Base-by-base conservation (phyloP, 2,888 invertebrate species). In the Bellardia bayeri region DNA sequence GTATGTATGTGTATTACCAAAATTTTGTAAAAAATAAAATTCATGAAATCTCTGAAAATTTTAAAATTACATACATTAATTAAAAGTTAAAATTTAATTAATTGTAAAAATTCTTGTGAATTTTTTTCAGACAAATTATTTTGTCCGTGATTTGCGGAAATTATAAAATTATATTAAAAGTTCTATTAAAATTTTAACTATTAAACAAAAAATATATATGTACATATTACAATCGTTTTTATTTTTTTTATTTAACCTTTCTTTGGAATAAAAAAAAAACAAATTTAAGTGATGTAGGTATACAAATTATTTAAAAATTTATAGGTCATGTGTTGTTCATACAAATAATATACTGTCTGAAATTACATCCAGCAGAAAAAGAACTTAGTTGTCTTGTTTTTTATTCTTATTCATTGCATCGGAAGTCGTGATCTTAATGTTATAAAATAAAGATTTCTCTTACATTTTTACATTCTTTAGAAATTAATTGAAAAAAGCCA, bases 131-230 rank as follows among this genome's bases (percentile, higher is more conserved):
- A n/a, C 14, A 66, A 56, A 40, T 23, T 13, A 11, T 14, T 56
- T 40, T 23, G 40, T 40, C 56, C 11, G 13, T 11, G 6, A 16
- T 72, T 40, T 23, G 16, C 13, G 71, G 37, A 51, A 54, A 51
- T 71, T 37, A 71, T 54, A 54, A 23, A 23, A 23, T 23, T 23
- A 33, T 68, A 30, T 30, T 51, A 14, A 68, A 68, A 68, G 14
- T 45, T 42, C 3, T 68, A 37, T 54, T 71, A 71, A 71, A 64
- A 64, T n/a, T 40, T 66, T 66, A 45, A 37, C 54, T 54, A 56
- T 63, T 63, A 54, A 49, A 42, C 40, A 66, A 71, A 71, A 68
- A 23, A 40, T 14, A 23, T 56, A 56, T 8, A 33, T 13, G n/a
- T n/a, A n/a, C n/a, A 33, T 11, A 33, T 61, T 23, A 23, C 23